These are phyloP conservation scores for Microctenopoma steveboyesi DNA, from an alignment of 2,797 vertebrate species.

Conservation along the genomic window DNA sequence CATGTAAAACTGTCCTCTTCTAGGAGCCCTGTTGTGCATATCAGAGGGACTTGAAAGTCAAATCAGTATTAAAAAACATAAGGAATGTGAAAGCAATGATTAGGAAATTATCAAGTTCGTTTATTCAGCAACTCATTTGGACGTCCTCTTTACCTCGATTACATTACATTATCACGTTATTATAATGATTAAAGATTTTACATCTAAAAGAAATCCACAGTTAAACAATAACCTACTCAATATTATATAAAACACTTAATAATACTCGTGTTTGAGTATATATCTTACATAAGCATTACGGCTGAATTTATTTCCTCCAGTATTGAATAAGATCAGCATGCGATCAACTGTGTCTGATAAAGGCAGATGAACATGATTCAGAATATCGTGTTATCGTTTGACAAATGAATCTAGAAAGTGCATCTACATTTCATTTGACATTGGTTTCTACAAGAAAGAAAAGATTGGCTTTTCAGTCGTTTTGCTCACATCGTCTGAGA, in stretches of 20 bases:
- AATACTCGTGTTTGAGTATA: background rate
- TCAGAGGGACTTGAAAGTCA: constrained; percentile 46
- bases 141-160: no score
- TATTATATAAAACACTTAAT: background rate
- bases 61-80: constrained; percentile 22
- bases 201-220: no score
- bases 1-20: constrained; percentile 60
- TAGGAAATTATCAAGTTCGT: constrained; percentile 1
- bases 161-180: no score
- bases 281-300: background rate
- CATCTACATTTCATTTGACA: constrained; percentile 19
- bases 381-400: constrained; percentile 20
- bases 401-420: constrained; percentile 2
- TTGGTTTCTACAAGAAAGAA: constrained; percentile 6
- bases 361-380: constrained; percentile 24
- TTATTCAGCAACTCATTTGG: background rate
- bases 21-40: constrained; percentile 44
- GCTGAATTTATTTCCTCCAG: constrained; percentile 2
- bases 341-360: constrained; percentile 20
- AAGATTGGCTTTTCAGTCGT: constrained; percentile 23
- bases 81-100: background rate
- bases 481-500: constrained; percentile 14
- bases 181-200: no score
- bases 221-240: no score
- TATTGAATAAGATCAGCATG: background rate